These are phyloP conservation scores for Teleogryllus oceanicus DNA, from an alignment of 2,888 invertebrate genomes.

Conservation along the genomic window DNA sequence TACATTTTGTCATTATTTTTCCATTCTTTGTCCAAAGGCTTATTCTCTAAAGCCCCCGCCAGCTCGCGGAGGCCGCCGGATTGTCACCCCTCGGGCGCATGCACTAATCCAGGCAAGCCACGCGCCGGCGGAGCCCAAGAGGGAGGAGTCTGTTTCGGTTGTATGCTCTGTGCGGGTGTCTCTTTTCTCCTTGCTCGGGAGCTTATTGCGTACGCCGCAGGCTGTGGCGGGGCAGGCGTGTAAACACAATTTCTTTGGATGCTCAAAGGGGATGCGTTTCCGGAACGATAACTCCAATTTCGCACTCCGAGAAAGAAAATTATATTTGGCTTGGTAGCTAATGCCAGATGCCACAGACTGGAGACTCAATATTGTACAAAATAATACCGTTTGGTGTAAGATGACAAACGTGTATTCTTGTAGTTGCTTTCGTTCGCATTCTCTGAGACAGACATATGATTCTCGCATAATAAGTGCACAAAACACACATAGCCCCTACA, in stretches of 20 bases:
- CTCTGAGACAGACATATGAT: too few relatives aligned
- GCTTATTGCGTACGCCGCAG: background rate
- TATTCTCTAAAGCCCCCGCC: too few relatives aligned
- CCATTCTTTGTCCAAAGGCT: too few relatives aligned
- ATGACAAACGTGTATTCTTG: too few relatives aligned
- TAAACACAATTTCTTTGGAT: constrained; percentile 7
- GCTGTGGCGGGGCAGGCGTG: background rate
- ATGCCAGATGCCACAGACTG: background rate
- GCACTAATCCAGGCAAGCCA: background rate
- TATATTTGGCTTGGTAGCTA: background rate
- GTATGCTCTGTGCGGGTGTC: background rate
- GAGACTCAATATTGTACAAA: too few relatives aligned
- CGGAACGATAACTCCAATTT: background rate
- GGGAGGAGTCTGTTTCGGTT: background rate
- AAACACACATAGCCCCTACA: too few relatives aligned
- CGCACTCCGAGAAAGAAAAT: background rate
- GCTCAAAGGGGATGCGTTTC: background rate
- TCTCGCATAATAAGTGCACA: too few relatives aligned
- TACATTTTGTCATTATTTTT: too few relatives aligned
- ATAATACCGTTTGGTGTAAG: too few relatives aligned
- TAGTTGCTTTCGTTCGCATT: too few relatives aligned
- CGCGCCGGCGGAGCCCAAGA: background rate
- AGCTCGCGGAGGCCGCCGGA: too few relatives aligned
- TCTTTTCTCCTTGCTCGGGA: background rate
- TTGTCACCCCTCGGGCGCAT: too few relatives aligned